Percentiles rank a stretch among this genome's conserved stretches.
phyloP scores from a whole-genome alignment of 2,888 invertebrate genomes.

The Pristionchus exspectatus region DNA sequence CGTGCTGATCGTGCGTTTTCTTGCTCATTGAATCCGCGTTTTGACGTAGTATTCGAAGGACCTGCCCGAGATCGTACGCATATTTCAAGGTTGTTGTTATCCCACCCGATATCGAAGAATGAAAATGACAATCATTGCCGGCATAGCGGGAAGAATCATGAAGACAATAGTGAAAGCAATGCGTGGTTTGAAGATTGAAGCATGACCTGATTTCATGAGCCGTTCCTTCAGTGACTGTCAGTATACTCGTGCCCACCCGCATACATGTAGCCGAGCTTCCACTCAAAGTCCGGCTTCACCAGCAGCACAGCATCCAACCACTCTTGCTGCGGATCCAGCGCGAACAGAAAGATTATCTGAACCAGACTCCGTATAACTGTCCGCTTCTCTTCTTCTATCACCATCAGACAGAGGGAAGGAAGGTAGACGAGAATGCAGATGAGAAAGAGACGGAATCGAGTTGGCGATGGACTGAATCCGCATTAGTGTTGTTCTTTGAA shows the following conservation, averaged over 20 bases:
- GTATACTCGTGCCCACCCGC: not conserved
- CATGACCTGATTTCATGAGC: conserved; percentile 26
- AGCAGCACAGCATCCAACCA: not conserved
- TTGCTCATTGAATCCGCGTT: conserved; percentile 39
- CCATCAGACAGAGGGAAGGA: conserved; percentile 34
- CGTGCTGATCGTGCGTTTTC: conserved; percentile 34
- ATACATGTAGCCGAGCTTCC: conserved; percentile 2
- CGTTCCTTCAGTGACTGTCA: not conserved
- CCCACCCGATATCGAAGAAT: not conserved
- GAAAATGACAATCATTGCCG: conserved; percentile 33
- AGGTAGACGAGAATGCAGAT: conserved; percentile 25
- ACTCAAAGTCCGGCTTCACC: conserved; percentile 44
- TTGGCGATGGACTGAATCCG: not conserved
- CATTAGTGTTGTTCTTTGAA: not conserved
- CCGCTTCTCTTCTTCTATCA: not conserved
- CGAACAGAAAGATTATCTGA: conserved; percentile 34
- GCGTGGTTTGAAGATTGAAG: not conserved
- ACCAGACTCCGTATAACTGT: not conserved
- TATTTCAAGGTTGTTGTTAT: not conserved
- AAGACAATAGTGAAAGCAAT: conserved; percentile 39
- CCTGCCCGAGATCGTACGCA: not conserved
- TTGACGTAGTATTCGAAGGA: conserved; percentile 22
- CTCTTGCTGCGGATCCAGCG: conserved; percentile 20
- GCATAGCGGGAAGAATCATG: not conserved
- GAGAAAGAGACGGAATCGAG: not conserved